Conservation (phyloP, 2,797 vertebrate species). For the Semaprochilodus insignis region DNA sequence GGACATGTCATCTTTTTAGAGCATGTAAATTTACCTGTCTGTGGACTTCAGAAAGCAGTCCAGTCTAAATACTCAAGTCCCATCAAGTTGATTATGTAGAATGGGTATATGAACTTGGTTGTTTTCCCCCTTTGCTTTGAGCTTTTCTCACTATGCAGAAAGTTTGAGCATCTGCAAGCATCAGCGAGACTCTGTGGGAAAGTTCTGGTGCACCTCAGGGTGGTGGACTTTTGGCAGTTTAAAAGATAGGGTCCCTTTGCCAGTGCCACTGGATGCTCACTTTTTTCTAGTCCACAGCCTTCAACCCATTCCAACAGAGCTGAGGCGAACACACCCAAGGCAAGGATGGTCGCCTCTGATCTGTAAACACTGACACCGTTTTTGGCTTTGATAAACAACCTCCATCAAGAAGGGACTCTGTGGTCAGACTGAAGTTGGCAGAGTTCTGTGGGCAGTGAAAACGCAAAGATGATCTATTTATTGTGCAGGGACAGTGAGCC, state of each 20-base stretch:
- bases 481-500: slow-evolving; percentile 44
- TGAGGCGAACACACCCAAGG: slow-evolving; percentile 41
- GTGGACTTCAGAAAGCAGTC: slow-evolving; percentile 56
- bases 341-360: slow-evolving; percentile 33
- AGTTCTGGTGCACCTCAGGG: slow-evolving; percentile 60
- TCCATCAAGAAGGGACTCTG: slow-evolving; percentile 33
- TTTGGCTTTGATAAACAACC: slow-evolving; percentile 18
- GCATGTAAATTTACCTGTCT: no score
- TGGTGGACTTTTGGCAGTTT: slow-evolving; percentile 53
- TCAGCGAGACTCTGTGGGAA: slow-evolving; percentile 48
- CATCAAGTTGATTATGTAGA: slow-evolving; percentile 46
- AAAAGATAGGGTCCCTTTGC: slow-evolving; percentile 20
- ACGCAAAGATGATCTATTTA: slow-evolving; percentile 53
- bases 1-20: no score
- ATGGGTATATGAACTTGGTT: not conserved
- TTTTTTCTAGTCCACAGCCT: slow-evolving; percentile 54
- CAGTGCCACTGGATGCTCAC: slow-evolving; percentile 35
- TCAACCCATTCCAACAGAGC: slow-evolving; percentile 60
- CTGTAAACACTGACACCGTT: slow-evolving; percentile 37
- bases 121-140: slow-evolving; percentile 16
- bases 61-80: slow-evolving; percentile 58
- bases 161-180: slow-evolving; percentile 5
- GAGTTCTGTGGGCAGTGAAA: slow-evolving; percentile 21
- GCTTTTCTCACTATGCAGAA: not conserved
- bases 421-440: slow-evolving; percentile 17